A percentile compares a stretch with the other conserved stretches of the same genome.
phyloP scores from a whole-genome alignment of 2,797 vertebrate species.

The Aulostomus chinensis region DNA sequence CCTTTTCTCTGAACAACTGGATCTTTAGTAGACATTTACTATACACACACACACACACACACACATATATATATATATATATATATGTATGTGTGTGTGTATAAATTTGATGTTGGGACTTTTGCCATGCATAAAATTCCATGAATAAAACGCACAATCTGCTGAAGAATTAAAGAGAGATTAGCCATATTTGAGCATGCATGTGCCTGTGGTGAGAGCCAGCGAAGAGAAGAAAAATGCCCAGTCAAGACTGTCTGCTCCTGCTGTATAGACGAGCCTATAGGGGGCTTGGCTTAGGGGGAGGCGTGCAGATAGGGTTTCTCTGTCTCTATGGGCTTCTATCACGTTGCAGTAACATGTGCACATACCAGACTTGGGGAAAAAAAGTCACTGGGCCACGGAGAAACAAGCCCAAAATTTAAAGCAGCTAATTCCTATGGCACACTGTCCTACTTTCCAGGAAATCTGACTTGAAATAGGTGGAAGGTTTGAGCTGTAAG shows the following conservation, averaged over 20 bases:
- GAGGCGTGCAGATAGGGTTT: conserved; percentile 21
- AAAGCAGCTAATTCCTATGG: not conserved
- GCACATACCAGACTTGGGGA: conserved; percentile 15
- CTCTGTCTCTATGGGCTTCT: conserved; percentile 3
- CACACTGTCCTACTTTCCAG: conserved; percentile 32
- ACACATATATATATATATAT: no score
- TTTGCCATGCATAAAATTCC: no score
- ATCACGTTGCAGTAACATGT: conserved; percentile 50
- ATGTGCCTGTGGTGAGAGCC: no score
- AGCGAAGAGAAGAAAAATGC: no score
- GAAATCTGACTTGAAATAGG: conserved; percentile 47
- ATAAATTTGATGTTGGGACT: no score
- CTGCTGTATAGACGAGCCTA: not conserved
- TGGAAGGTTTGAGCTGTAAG: conserved; percentile 49
- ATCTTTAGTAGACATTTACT: no score
- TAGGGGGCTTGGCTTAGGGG: not conserved
- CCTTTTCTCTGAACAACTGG: not conserved
- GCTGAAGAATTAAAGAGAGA: no score
- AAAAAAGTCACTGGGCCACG: not conserved
- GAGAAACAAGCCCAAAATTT: conserved; percentile 14
- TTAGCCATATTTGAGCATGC: no score
- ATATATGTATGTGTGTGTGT: no score
- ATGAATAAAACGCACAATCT: no score
- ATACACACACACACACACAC: no score
- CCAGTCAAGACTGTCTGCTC: no score